Evolutionary conservation across 2,113 vertebrate genomes (phyloP).

Genomic region (Apteryx owenii): DNA sequence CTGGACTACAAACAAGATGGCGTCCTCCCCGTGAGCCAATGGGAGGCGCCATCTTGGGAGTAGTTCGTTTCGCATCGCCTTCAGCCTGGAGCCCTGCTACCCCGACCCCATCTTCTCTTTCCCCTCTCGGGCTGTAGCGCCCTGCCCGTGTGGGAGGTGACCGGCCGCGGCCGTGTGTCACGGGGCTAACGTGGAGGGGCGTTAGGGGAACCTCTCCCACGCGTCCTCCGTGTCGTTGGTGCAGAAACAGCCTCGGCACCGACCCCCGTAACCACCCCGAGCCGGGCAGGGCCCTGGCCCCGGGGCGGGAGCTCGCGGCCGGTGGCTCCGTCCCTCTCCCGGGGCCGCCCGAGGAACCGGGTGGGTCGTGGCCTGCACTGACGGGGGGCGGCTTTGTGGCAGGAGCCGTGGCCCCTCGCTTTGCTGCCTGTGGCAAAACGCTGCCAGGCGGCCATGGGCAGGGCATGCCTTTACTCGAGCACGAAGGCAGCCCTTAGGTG

Average conservation of each 20-base stretch:
- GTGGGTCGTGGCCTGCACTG: too few relatives aligned
- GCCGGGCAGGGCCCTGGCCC: not conserved
- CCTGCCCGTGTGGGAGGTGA: not conserved
- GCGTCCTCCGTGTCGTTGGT: too few relatives aligned
- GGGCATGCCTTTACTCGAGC: not conserved
- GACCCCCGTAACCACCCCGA: too few relatives aligned
- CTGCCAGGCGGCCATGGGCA: not conserved
- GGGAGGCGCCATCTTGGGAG: not conserved
- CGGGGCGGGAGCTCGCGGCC: too few relatives aligned
- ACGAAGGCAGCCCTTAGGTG: not conserved
- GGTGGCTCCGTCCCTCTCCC: not conserved
- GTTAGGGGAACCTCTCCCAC: too few relatives aligned
- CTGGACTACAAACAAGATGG: not conserved
- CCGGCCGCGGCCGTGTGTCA: accelerated
- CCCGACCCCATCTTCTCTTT: not conserved
- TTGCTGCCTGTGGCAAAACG: too few relatives aligned
- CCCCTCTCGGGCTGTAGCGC: not conserved
- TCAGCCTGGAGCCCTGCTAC: not conserved
- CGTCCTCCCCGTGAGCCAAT: too few relatives aligned
- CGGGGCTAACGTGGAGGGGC: too few relatives aligned
- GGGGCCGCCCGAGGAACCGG: not conserved
- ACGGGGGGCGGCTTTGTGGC: too few relatives aligned
- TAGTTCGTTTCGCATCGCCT: accelerated
- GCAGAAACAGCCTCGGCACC: too few relatives aligned
- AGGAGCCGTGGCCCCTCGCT: not conserved